Evolutionary conservation across 2,113 vertebrate species (phyloP), one percentile per base, ranked within the genome.

Genomic region (Butorides virescens): DNA sequence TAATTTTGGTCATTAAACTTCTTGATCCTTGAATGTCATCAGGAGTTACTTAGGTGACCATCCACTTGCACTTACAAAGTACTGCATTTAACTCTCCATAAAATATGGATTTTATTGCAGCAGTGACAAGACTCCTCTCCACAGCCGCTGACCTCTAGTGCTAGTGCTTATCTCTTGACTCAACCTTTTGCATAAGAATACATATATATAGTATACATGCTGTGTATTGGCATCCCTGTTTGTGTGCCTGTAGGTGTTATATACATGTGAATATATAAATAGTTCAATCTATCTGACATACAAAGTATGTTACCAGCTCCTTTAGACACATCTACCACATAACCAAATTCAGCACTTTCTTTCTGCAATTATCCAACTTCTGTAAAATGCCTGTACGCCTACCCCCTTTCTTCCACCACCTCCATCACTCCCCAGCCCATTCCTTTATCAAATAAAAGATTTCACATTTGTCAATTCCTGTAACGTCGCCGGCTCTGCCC

Each of bases 71-170:
- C 88, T 89, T 75, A 84, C 73, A 58, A 96, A 97, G 95, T 95
- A 72, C 96, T 92, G 97, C 97, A 81, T 96, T 92, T 92, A 98
- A 97, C 97, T 96, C 96, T 89, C 96, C 67, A 93, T 97, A 98
- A 98, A 98, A 98, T 98, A 98, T 97, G 98, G 98, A 98, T 98
- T 98, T 98, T 97, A 97, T 98, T 98, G 98, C 98, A 98, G 97
- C 98, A 97, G 71, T 76, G 88, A 96, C 96, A 94, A 84, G 94
- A 91, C 72, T 97, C 93, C 84, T 88, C 90, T 95, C 75, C 91
- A 96, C 63, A 75, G 79, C 71, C 59, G 42, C 83, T 97, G 97
- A 97, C 97, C 98, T 97, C 93, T 59, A 67, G 52, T 65, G 94
- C 87, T 79, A 70, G 53, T 92, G 90, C 93, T 95, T 74, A 81